Evolutionary conservation across 2,797 vertebrate species (phyloP).

Genomic region (Enteromius afrohamiltoni): DNA sequence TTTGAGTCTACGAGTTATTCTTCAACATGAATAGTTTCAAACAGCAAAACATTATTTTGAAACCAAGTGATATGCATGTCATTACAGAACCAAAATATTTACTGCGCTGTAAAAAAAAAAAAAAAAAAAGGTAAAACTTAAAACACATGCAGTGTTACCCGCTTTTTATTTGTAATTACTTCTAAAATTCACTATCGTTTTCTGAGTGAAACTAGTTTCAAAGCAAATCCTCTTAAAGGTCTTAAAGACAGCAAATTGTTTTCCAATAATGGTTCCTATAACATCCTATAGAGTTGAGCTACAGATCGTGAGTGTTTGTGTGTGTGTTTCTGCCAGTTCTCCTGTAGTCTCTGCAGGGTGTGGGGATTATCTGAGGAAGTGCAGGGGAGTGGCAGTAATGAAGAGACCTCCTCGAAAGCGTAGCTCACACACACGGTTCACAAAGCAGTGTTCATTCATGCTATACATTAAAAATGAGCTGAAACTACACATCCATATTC

Average conservation of each 20-base stretch:
- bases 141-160: neutral
- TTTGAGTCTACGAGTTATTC: no score
- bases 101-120: neutral
- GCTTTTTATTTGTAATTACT: slow-evolving; percentile 4
- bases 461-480: slow-evolving; percentile 64
- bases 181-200: neutral
- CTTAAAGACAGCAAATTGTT: neutral
- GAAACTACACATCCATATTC: slow-evolving; percentile 9
- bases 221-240: neutral
- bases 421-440: slow-evolving; percentile 30
- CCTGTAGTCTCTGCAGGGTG: slow-evolving; percentile 61
- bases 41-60: neutral
- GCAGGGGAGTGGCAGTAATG: slow-evolving; percentile 78
- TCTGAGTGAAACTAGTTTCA: neutral
- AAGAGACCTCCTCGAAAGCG: slow-evolving; percentile 69
- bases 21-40: no score
- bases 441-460: slow-evolving; percentile 70
- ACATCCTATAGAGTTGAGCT: slow-evolving; percentile 30
- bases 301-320: slow-evolving; percentile 56
- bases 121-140: neutral
- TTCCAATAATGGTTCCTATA: neutral
- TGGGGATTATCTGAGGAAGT: slow-evolving; percentile 86
- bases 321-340: slow-evolving; percentile 59
- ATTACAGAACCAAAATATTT: neutral
- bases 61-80: neutral